A percentile compares a stretch with the other conserved stretches of the same genome.
These are phyloP conservation scores for Smithornis capensis DNA, from an alignment of 2,113 vertebrate genomes.

Conservation along the genomic window DNA sequence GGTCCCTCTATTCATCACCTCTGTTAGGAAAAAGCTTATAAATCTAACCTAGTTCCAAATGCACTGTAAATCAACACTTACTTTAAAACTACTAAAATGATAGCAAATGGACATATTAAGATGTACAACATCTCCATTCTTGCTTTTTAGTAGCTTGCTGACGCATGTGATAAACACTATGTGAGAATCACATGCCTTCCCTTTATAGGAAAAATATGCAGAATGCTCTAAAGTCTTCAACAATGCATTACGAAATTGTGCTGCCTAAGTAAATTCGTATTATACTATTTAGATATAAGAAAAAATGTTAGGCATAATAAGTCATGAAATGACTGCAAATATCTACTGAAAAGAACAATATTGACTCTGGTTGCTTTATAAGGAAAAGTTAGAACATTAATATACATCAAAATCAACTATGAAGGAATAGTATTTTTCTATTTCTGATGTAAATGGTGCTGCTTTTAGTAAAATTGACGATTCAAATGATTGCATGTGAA, in stretches of 20 bases:
- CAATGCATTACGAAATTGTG: slow-evolving; percentile 2
- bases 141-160: background rate
- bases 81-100: background rate
- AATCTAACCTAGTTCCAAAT: background rate
- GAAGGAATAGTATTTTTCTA: background rate
- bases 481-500: background rate
- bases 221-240: slow-evolving; percentile 27
- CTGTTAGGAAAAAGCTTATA: background rate
- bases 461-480: background rate
- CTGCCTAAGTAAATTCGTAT: background rate
- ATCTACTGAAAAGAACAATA: background rate
- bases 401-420: background rate
- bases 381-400: background rate
- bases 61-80: background rate
- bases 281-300: background rate
- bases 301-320: background rate
- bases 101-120: background rate
- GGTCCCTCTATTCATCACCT: background rate
- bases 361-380: background rate
- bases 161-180: background rate
- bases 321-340: background rate
- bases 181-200: background rate
- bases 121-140: background rate
- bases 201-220: background rate
- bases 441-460: background rate